Percentiles rank a stretch among this genome's conserved stretches.
phyloP scores from a whole-genome alignment of 37 sponge, comb jelly and placozoan genomes.

The Chondrosia reniformis region DNA sequence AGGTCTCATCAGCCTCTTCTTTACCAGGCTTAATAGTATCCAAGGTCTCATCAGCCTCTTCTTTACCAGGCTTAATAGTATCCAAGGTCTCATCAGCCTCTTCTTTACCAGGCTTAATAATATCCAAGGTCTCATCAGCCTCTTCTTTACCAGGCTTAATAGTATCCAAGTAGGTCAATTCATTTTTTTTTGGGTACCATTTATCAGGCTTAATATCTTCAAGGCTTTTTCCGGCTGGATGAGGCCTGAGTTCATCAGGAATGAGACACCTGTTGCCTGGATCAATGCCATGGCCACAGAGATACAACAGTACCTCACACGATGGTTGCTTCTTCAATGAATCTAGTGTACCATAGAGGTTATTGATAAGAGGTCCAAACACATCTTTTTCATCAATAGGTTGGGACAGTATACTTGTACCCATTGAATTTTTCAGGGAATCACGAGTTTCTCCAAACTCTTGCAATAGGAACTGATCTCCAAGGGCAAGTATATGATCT shows the following conservation, averaged over 20 bases:
- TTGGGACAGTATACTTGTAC: background rate
- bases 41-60: no score
- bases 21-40: no score
- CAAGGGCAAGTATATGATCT: background rate
- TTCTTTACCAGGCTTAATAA: no score
- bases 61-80: no score
- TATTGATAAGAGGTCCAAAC: background rate
- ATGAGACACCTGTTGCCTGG: background rate
- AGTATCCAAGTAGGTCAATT: no score
- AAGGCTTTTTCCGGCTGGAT: background rate
- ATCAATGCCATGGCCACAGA: background rate
- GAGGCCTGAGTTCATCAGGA: background rate
- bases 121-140: no score
- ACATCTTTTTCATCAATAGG: background rate
- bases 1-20: no score
- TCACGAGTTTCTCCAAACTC: background rate
- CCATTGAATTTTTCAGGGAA: no score
- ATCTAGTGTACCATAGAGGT: background rate
- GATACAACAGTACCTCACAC: background rate
- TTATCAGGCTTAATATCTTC: background rate
- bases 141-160: no score
- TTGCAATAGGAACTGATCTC: background rate
- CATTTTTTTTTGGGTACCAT: background rate
- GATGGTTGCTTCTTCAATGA: background rate
- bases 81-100: no score